phyloP scores from a whole-genome alignment of 2,113 vertebrate species.

The Nesospiza acunhae region DNA sequence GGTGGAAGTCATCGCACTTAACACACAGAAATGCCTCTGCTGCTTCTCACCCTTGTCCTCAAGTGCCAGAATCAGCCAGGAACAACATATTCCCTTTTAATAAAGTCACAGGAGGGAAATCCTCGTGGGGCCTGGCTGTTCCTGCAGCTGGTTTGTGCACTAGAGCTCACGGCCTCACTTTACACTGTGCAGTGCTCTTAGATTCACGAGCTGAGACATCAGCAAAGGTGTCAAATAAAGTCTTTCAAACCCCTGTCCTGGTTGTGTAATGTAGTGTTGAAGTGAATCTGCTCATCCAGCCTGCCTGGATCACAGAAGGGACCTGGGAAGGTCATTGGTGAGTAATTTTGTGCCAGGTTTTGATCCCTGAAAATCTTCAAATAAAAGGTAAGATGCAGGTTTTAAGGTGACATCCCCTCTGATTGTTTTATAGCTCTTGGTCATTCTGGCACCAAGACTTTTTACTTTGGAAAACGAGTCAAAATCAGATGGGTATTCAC shows the following conservation, averaged over 20 bases:
- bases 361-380: not conserved
- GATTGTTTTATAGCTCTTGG: not conserved
- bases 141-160: not conserved
- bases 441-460: not conserved
- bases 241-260: conserved; percentile 35
- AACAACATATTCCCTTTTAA: not conserved
- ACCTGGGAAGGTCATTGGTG: not conserved
- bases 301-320: not conserved
- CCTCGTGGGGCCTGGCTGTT: fast-evolving
- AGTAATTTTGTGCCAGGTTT: not conserved
- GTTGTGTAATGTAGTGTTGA: not conserved
- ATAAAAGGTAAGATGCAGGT: not conserved
- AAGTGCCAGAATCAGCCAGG: not conserved
- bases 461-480: not conserved
- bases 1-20: not conserved
- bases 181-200: conserved; percentile 39
- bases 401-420: not conserved
- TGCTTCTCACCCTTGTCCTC: not conserved
- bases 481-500: not conserved
- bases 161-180: conserved; percentile 18
- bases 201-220: conserved; percentile 45
- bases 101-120: not conserved
- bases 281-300: not conserved
- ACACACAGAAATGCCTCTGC: not conserved
- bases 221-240: conserved; percentile 63